Percentiles rank a stretch among this genome's conserved stretches.
Conservation (phyloP, 2,797 vertebrate genomes). For the Hephaestus fuliginosus region DNA sequence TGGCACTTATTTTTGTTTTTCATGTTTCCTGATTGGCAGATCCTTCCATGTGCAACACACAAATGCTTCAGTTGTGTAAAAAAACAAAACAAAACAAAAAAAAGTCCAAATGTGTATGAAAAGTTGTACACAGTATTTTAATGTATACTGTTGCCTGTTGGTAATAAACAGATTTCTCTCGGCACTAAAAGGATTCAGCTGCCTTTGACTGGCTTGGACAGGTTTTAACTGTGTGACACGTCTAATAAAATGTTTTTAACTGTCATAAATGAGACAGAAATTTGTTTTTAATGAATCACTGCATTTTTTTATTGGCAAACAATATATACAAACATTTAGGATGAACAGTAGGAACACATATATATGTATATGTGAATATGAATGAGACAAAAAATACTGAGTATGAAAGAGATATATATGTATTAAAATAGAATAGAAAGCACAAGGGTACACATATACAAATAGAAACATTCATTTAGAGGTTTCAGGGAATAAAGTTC, state of each 20-base stretch:
- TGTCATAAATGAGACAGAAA: slow-evolving; percentile 2
- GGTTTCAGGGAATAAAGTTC: too few relatives aligned
- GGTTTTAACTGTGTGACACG: slow-evolving; percentile 44
- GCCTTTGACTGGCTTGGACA: slow-evolving; percentile 56
- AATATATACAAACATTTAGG: too few relatives aligned
- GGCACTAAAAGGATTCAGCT: slow-evolving; percentile 68
- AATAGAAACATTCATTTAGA: too few relatives aligned
- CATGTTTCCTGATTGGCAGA: slow-evolving; percentile 74
- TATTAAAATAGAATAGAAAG: too few relatives aligned
- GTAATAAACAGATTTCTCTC: slow-evolving; percentile 81
- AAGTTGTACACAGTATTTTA: slow-evolving; percentile 79
- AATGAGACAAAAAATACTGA: too few relatives aligned
- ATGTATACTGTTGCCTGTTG: slow-evolving; percentile 82
- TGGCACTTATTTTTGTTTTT: slow-evolving; percentile 73
- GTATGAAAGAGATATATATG: too few relatives aligned
- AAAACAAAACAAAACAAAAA: slow-evolving; percentile 17
- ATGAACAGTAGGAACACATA: too few relatives aligned
- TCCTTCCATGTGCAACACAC: slow-evolving; percentile 76
- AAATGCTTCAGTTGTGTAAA: slow-evolving; percentile 69
- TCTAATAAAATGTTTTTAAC: slow-evolving; percentile 47
- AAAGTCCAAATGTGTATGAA: slow-evolving; percentile 74
- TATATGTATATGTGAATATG: too few relatives aligned
- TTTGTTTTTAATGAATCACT: background rate
- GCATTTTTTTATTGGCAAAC: too few relatives aligned
- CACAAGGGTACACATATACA: too few relatives aligned